These are phyloP conservation scores for Drosophila chauvacae DNA, from an alignment of 1,140 invertebrate species.

Conservation along the genomic window DNA sequence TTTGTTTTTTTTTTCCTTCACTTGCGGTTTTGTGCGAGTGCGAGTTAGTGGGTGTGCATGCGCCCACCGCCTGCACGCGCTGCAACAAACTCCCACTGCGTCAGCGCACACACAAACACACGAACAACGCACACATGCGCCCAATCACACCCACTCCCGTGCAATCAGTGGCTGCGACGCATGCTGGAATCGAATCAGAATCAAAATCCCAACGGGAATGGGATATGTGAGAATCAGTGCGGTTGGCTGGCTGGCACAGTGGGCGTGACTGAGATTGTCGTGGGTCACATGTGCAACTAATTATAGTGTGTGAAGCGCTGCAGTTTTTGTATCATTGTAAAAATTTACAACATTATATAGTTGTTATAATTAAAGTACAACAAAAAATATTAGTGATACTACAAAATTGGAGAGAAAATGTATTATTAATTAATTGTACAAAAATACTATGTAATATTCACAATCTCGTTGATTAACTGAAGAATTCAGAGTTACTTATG, in stretches of 20 bases:
- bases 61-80: constrained; percentile 50
- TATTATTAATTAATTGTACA: background rate
- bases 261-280: constrained; percentile 25
- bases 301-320: background rate
- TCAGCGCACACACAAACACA: constrained; percentile 58
- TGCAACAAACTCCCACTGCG: constrained; percentile 59
- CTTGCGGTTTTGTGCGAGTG: constrained; percentile 19
- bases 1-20: constrained; percentile 1
- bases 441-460: background rate
- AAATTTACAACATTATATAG: no score
- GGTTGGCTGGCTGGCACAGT: constrained; percentile 16
- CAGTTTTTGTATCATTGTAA: background rate
- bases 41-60: constrained; percentile 55
- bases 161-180: constrained; percentile 16
- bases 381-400: background rate
- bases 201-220: constrained; percentile 27
- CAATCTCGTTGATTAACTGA: background rate
- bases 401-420: background rate
- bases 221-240: constrained; percentile 31
- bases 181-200: constrained; percentile 31
- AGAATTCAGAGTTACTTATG: background rate
- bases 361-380: background rate
- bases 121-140: constrained; percentile 12
- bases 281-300: background rate
- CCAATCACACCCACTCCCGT: constrained; percentile 14